phyloP scores from a whole-genome alignment of 2,113 vertebrate species.

The Rhinoptilus africanus region DNA sequence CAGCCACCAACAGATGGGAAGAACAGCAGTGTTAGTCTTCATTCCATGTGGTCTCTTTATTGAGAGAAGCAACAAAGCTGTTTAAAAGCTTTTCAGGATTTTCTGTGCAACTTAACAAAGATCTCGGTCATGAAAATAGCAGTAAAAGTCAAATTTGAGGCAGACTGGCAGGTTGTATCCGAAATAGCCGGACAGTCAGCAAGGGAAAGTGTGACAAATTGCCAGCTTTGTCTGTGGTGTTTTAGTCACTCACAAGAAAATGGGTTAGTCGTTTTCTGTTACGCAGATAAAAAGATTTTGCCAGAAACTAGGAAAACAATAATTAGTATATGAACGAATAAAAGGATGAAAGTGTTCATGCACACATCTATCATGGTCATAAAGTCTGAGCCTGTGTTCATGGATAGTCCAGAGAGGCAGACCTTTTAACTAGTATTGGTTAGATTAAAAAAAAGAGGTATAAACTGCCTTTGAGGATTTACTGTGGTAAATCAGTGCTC shows the following conservation, averaged over 20 bases:
- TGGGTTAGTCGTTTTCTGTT: neutral
- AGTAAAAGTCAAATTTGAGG: neutral
- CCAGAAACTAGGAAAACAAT: neutral
- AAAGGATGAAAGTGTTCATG: neutral
- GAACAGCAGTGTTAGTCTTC: slow-evolving; percentile 16
- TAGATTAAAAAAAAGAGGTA: neutral
- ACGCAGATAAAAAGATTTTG: neutral
- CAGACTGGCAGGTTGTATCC: neutral
- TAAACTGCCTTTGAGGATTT: neutral
- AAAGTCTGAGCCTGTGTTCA: neutral
- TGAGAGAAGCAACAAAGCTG: neutral
- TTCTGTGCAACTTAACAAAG: neutral
- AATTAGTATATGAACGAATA: neutral
- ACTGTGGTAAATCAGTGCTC: neutral
- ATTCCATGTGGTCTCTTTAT: neutral
- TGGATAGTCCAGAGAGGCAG: neutral
- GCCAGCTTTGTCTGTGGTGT: neutral
- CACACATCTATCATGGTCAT: neutral
- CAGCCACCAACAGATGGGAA: slow-evolving; percentile 5
- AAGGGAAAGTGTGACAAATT: neutral
- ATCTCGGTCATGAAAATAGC: neutral
- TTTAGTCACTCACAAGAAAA: neutral
- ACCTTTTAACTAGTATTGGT: neutral
- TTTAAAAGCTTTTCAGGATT: neutral
- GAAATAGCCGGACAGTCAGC: neutral